Conservation (phyloP, 2,888 invertebrate species). For the Dicranocentrus wangi region DNA sequence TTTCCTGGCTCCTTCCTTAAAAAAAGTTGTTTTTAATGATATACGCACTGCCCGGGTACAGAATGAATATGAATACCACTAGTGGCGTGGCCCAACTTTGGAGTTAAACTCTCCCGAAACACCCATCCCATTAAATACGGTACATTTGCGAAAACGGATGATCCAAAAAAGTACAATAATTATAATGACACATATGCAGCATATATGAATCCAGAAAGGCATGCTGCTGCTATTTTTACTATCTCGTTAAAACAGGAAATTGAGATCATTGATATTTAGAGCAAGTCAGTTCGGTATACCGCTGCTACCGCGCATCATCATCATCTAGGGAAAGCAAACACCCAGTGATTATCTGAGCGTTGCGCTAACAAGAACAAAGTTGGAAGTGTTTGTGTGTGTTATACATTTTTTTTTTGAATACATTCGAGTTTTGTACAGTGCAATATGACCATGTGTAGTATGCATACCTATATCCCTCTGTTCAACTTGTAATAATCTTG, state of each 20-base stretch:
- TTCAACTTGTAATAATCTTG: conserved; percentile 14
- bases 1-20: too few species aligned
- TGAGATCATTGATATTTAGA: conserved; percentile 45
- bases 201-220: conserved; percentile 16
- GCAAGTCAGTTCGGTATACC: neutral
- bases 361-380: too few species aligned
- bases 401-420: too few species aligned
- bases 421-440: too few species aligned
- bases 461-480: too few species aligned
- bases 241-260: conserved; percentile 51
- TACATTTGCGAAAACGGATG: conserved; percentile 16
- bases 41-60: neutral
- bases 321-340: neutral
- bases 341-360: neutral
- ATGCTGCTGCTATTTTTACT: conserved; percentile 21
- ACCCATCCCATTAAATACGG: conserved; percentile 9
- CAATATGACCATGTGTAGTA: too few species aligned
- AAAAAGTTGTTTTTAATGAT: neutral
- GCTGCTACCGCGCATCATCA: neutral
- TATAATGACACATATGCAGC: neutral
- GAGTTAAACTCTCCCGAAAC: neutral
- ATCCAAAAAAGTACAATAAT: conserved; percentile 1
- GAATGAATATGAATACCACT: too few species aligned
- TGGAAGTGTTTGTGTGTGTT: too few species aligned
- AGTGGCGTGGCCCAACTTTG: too few species aligned